Conservation (phyloP, 1,140 invertebrate species). For the Brachionus rotundiformis region DNA sequence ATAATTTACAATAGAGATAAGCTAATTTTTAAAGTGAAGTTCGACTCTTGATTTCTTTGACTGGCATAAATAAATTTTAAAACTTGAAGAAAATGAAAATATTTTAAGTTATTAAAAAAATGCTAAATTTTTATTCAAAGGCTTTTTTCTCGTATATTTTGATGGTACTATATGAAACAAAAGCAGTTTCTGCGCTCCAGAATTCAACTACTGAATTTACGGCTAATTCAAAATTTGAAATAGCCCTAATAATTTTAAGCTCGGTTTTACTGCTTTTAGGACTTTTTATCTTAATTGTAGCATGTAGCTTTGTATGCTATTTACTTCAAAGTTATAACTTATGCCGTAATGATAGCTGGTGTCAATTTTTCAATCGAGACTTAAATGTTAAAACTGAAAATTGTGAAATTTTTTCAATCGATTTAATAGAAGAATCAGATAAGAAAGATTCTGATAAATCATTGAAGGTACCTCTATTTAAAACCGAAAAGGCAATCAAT, state of each 20-base stretch:
- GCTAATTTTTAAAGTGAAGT: neutral
- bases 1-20: constrained; percentile 21
- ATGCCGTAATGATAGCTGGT: constrained; percentile 32
- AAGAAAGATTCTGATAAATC: neutral
- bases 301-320: constrained; percentile 7
- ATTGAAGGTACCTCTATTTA: neutral
- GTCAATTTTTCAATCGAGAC: constrained; percentile 22
- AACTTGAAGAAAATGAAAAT: neutral
- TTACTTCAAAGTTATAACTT: neutral
- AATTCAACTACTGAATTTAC: neutral
- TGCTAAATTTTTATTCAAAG: neutral
- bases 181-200: neutral
- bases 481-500: neutral
- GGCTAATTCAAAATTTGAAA: neutral
- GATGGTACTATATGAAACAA: neutral
- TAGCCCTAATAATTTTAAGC: neutral
- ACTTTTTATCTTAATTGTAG: neutral
- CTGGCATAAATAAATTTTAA: constrained; percentile 13
- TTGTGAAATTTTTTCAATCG: constrained; percentile 4
- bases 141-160: neutral
- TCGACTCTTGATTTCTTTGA: neutral
- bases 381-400: neutral
- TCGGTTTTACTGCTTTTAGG: neutral
- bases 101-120: neutral
- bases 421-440: neutral